phyloP scores from a whole-genome alignment of 2,888 invertebrate genomes.

The Melinaea marsaeus region DNA sequence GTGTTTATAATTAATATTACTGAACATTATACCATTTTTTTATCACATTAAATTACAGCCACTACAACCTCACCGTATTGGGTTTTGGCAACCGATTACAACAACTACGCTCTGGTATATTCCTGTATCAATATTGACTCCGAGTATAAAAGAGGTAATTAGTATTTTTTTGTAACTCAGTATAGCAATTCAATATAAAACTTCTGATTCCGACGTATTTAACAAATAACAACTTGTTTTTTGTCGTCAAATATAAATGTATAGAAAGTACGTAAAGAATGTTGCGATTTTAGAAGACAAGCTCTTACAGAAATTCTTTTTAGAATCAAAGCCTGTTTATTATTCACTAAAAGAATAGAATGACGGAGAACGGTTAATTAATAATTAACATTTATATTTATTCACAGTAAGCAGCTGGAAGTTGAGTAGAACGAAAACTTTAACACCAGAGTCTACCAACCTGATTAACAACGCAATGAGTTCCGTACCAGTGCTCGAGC shows the following conservation, averaged over 20 bases:
- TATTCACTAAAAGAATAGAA: too few relatives aligned
- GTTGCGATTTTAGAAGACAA: too few relatives aligned
- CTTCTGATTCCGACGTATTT: too few relatives aligned
- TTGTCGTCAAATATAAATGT: too few relatives aligned
- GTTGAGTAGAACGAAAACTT: conserved; percentile 44
- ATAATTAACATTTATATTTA: neutral
- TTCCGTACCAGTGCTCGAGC: conserved; percentile 47
- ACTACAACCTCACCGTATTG: conserved; percentile 65
- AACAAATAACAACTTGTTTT: too few relatives aligned
- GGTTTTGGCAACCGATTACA: conserved; percentile 82
- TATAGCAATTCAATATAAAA: too few relatives aligned
- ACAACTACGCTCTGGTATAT: conserved; percentile 80
- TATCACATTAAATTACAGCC: conserved; percentile 39
- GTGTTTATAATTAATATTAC: neutral
- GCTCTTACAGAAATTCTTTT: too few relatives aligned
- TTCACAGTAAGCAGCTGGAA: conserved; percentile 59
- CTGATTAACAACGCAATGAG: conserved; percentile 43
- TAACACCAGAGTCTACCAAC: conserved; percentile 35
- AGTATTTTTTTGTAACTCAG: too few relatives aligned
- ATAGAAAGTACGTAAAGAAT: too few relatives aligned
- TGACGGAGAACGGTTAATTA: neutral
- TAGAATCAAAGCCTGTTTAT: too few relatives aligned
- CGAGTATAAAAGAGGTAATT: conserved; percentile 48
- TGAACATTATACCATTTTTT: neutral
- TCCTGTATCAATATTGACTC: conserved; percentile 75